Conservation (phyloP, 2,797 vertebrate genomes). For the Eulemur albifrons region DNA sequence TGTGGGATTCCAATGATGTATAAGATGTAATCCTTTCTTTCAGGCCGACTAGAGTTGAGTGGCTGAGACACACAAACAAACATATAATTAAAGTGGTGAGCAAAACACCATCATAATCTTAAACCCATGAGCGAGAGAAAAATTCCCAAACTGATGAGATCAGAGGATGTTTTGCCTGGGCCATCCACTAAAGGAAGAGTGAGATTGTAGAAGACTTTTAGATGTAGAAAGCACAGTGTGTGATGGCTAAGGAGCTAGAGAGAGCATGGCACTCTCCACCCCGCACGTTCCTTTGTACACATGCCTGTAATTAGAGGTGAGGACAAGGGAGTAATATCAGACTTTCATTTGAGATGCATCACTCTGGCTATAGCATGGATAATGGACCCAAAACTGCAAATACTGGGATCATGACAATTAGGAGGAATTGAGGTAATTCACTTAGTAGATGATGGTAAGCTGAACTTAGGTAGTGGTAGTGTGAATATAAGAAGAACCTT, state of each 20-base stretch:
- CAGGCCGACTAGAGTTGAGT: background rate
- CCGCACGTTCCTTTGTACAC: background rate
- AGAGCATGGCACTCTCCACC: background rate
- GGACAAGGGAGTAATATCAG: fast-evolving
- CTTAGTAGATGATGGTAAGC: background rate
- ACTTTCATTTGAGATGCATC: background rate
- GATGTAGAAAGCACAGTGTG: fast-evolving
- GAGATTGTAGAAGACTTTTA: background rate
- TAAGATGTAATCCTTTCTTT: background rate
- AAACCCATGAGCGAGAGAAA: background rate
- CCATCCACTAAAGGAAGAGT: background rate
- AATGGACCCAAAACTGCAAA: background rate
- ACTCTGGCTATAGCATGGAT: background rate
- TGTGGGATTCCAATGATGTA: background rate
- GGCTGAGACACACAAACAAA: background rate
- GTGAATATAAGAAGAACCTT: background rate
- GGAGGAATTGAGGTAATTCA: background rate
- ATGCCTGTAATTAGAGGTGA: background rate
- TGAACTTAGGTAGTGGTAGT: background rate
- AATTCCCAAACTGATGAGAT: background rate
- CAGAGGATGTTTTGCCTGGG: background rate
- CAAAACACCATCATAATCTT: background rate
- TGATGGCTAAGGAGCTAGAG: background rate
- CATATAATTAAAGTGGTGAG: background rate
- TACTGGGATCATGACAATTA: background rate